Percentiles rank a stretch among this genome's conserved stretches.
Evolutionary conservation across 2,888 invertebrate genomes (phyloP).

Genomic region (Thecocarcelia acutangulata): DNA sequence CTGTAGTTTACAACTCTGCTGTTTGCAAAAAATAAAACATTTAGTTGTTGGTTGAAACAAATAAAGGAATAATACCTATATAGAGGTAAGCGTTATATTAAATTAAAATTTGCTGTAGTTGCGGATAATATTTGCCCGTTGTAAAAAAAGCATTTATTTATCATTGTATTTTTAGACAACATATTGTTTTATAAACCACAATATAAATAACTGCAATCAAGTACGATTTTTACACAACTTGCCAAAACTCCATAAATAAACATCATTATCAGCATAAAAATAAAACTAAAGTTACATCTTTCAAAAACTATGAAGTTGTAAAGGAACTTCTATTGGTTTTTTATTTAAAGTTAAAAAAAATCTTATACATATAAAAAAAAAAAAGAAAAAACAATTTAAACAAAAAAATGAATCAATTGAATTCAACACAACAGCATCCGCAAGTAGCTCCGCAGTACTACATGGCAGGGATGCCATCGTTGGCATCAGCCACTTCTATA

Average conservation of each 20-base stretch:
- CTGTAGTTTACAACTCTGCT: slow-evolving; percentile 49
- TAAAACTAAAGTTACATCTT: slow-evolving; percentile 51
- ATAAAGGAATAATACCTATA: neutral
- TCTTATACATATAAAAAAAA: slow-evolving; percentile 9
- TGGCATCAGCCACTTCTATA: slow-evolving; percentile 45
- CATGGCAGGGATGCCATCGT: slow-evolving; percentile 59
- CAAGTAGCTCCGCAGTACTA: slow-evolving; percentile 43
- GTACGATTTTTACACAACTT: slow-evolving; percentile 52
- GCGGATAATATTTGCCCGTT: too few relatives aligned
- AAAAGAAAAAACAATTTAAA: neutral
- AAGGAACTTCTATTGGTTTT: slow-evolving; percentile 4
- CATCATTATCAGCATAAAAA: slow-evolving; percentile 53
- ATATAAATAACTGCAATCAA: slow-evolving; percentile 54
- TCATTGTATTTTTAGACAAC: slow-evolving; percentile 19
- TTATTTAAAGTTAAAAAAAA: neutral
- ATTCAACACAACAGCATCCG: slow-evolving; percentile 42
- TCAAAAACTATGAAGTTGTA: slow-evolving; percentile 53
- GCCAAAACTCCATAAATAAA: slow-evolving; percentile 60
- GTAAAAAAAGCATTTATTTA: slow-evolving; percentile 25
- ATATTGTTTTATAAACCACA: slow-evolving; percentile 48
- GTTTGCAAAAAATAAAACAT: slow-evolving; percentile 43
- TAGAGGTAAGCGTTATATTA: slow-evolving; percentile 39
- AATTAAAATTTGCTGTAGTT: neutral
- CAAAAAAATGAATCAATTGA: slow-evolving; percentile 58
- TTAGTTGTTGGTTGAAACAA: slow-evolving; percentile 10